Percentiles rank a stretch among this genome's conserved stretches.
These are phyloP conservation scores for Spatula versicolor DNA, from an alignment of 2,797 vertebrate species.

Conservation along the genomic window DNA sequence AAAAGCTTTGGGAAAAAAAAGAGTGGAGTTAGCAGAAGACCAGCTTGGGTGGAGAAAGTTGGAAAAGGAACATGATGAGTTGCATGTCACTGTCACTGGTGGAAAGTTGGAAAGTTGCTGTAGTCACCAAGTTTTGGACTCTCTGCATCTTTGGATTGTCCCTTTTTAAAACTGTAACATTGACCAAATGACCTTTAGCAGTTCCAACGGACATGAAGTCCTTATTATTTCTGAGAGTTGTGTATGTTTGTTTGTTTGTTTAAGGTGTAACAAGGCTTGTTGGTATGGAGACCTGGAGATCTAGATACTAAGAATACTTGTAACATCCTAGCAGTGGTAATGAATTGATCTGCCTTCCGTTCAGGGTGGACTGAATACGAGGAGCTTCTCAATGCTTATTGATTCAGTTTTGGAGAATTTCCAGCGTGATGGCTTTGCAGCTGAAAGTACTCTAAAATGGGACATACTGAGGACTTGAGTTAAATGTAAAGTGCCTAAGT, in stretches of 20 bases:
- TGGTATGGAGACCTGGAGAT: background rate
- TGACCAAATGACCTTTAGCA: background rate
- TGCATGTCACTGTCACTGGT: background rate
- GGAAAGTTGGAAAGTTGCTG: background rate
- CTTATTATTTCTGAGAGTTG: background rate
- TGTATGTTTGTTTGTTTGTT: background rate
- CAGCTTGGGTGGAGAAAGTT: background rate
- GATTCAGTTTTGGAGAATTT: constrained; percentile 7
- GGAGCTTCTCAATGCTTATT: background rate
- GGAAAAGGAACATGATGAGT: background rate
- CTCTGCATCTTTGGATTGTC: background rate
- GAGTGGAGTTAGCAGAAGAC: background rate
- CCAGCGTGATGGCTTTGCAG: background rate
- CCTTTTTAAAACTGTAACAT: background rate
- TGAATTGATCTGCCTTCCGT: background rate
- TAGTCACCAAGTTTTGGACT: background rate
- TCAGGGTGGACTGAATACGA: background rate
- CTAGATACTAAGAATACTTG: background rate
- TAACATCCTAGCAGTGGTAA: background rate
- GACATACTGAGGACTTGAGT: background rate
- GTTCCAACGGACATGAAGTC: background rate
- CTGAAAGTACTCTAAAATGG: background rate
- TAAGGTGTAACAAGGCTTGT: background rate
- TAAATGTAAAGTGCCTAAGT: background rate
- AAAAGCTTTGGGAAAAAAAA: rapidly evolving